Percentiles rank a stretch among this genome's conserved stretches.
These are phyloP conservation scores for Columba livia DNA, from an alignment of 2,113 vertebrate species.

Conservation along the genomic window DNA sequence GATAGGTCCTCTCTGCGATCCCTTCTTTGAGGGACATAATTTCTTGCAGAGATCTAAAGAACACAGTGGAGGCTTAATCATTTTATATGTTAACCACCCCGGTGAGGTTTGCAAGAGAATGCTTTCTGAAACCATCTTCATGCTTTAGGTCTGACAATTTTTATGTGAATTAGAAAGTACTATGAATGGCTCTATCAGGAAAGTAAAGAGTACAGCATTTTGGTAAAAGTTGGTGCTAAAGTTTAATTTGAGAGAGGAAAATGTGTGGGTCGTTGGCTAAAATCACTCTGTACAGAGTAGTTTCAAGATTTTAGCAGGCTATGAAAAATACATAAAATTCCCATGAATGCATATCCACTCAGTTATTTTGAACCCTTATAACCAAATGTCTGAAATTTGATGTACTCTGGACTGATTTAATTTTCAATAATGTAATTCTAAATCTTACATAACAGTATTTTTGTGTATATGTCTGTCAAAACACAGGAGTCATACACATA, in stretches of 20 bases:
- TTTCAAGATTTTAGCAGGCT: neutral
- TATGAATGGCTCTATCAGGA: neutral
- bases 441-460: neutral
- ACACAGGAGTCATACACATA: neutral
- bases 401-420: neutral
- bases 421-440: neutral
- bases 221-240: neutral
- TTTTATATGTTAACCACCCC: neutral
- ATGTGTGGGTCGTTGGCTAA: neutral
- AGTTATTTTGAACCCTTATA: neutral
- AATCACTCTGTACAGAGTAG: neutral
- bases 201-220: neutral
- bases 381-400: neutral
- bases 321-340: neutral
- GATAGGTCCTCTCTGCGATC: rapidly evolving
- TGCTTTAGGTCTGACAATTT: neutral
- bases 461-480: neutral
- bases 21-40: neutral
- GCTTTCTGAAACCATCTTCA: neutral
- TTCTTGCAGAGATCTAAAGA: neutral
- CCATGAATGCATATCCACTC: neutral
- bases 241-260: neutral
- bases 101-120: neutral
- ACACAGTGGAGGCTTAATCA: neutral
- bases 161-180: neutral